Evolutionary conservation across 2,888 invertebrate genomes (phyloP).

Genomic region (Enchytraeus crypticus): DNA sequence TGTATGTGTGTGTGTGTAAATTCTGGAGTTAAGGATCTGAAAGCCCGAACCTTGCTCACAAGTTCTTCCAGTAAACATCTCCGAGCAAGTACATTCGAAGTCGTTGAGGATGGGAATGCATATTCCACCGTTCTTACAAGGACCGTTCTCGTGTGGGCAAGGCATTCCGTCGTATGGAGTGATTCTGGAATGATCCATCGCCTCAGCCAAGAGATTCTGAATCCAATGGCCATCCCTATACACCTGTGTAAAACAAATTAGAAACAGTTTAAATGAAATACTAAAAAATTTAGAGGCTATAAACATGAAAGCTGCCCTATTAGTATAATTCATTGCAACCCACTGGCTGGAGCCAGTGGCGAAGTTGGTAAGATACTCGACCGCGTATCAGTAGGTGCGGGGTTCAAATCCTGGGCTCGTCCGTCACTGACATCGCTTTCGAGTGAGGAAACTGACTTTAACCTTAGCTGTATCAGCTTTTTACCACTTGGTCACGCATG

Average conservation of each 20-base stretch:
- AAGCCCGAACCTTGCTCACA: conserved; percentile 67
- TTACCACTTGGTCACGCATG: too few relatives aligned
- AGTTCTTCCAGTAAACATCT: conserved; percentile 64
- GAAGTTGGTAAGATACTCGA: too few relatives aligned
- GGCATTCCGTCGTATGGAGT: conserved; percentile 54
- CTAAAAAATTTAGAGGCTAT: background rate
- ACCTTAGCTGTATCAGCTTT: too few relatives aligned
- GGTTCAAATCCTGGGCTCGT: too few relatives aligned
- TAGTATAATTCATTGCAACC: too few relatives aligned
- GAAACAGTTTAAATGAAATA: background rate
- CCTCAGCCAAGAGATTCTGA: conserved; percentile 46
- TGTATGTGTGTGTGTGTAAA: too few relatives aligned
- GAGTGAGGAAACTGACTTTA: too few relatives aligned
- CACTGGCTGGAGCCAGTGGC: too few relatives aligned
- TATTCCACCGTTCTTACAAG: conserved; percentile 65
- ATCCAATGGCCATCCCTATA: conserved; percentile 46
- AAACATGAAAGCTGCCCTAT: background rate
- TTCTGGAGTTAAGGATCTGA: too few relatives aligned
- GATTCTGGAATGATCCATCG: conserved; percentile 50
- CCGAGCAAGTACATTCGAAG: conserved; percentile 69
- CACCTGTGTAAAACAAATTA: conserved; percentile 25
- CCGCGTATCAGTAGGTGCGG: too few relatives aligned
- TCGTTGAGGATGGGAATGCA: conserved; percentile 71
- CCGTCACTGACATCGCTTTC: too few relatives aligned
- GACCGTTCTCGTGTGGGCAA: conserved; percentile 43